These are phyloP conservation scores for Mellivora capensis DNA, from an alignment of 2,113 vertebrate genomes.

Conservation along the genomic window DNA sequence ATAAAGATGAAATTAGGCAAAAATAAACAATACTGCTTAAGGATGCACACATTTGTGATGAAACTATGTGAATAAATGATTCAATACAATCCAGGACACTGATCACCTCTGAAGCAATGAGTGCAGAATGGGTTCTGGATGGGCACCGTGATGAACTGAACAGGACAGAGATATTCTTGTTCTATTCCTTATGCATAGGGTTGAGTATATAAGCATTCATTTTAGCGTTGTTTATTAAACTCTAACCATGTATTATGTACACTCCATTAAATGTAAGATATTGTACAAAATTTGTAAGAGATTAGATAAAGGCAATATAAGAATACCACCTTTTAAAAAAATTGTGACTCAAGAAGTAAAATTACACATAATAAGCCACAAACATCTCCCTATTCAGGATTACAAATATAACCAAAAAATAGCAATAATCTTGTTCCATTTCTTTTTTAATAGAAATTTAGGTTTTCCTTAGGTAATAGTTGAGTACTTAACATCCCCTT, in stretches of 20 bases:
- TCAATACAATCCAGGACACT: neutral
- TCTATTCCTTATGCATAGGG: neutral
- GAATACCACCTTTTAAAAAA: neutral
- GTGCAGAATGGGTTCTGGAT: neutral
- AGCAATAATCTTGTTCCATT: neutral
- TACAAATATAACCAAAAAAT: neutral
- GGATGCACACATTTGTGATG: neutral
- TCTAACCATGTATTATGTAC: neutral
- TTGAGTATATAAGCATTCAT: neutral
- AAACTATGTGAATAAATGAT: neutral
- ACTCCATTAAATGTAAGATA: neutral
- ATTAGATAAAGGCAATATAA: neutral
- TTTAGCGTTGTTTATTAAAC: neutral
- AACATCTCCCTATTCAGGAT: neutral
- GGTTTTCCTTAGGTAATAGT: neutral
- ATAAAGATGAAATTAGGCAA: neutral
- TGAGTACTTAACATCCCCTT: neutral
- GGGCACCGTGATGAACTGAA: accelerated
- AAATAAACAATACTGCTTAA: neutral
- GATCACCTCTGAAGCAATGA: neutral
- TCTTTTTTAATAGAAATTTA: neutral
- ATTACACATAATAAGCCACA: neutral
- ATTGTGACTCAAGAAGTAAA: neutral
- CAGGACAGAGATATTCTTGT: neutral
- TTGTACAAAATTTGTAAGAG: neutral